Base-by-base conservation (phyloP, 2,888 invertebrate genomes). In the Cephus runcator region DNA sequence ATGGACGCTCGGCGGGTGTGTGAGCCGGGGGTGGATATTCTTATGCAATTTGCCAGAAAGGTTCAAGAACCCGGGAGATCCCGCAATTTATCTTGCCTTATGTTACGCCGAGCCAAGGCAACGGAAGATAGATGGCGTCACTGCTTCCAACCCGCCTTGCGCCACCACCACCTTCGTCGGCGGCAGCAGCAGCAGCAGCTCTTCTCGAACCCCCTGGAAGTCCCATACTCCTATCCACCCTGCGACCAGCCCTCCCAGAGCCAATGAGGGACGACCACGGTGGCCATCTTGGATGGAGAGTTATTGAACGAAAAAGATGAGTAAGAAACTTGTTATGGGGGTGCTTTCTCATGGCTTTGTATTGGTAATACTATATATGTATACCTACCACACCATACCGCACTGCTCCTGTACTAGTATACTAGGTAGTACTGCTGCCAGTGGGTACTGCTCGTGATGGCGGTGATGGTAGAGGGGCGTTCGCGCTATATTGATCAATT, bases 291-390 rank as follows among this genome's bases (percentile, higher is more conserved):
- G 92, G 92, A 90, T 91, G 91, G 91, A 91, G 91, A 91, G 91
- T 91, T 92, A 92, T 92, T 92, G 92, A 92, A 91, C 92, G 91
- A 91, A 91, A 91, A 91, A 92, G 91, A 92, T 92, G 91, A 91
- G 91, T 91, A 91, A 91, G 91, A 91, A 91, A 91, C 91, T 91
- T 91, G 91, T 90, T 91, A 91, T 88, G 89, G 88, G 91, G 91
- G 91, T 90, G 89, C 90, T 89, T 90, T 89, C 83, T 83, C 82
- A 84, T 23, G 40, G 23, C 40, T 9, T 56, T 56, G 40, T 56
- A 56, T 56, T 56, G 40, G 40, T 56, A 23, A 15, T 56, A 56
- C 15, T 56, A 56, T 23, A 56, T 56, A 40, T 40, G 23, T 23
- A 40, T 40, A 15, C 40, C 40, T 23, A 56, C 23, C 23, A 56